Evolutionary conservation across 1,140 invertebrate genomes (phyloP).

Genomic region (Zophobas atratus): DNA sequence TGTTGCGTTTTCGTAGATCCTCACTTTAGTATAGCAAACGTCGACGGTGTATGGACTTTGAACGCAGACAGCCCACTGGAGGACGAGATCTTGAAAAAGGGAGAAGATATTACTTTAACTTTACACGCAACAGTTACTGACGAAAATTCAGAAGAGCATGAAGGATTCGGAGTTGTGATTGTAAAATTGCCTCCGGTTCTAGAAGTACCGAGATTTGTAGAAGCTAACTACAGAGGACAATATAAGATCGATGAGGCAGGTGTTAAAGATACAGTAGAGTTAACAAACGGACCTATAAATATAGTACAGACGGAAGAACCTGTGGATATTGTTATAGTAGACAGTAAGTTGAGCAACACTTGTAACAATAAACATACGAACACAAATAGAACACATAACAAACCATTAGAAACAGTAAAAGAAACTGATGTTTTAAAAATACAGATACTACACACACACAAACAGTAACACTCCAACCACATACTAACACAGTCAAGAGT

Average conservation of each 20-base stretch:
- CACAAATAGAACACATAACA: too few relatives aligned
- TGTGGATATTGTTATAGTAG: too few relatives aligned
- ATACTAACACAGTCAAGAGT: too few relatives aligned
- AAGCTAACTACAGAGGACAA: constrained; percentile 12
- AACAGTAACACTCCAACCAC: too few relatives aligned
- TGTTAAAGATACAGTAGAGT: constrained; percentile 6
- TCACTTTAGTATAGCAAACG: constrained; percentile 21
- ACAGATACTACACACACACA: too few relatives aligned
- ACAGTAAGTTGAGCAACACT: too few relatives aligned
- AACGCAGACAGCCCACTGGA: constrained; percentile 18
- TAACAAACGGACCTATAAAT: background rate
- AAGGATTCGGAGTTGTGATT: background rate
- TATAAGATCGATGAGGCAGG: constrained; percentile 16
- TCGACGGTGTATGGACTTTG: constrained; percentile 35
- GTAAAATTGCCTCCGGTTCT: background rate
- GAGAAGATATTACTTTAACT: constrained; percentile 22
- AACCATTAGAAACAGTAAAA: too few relatives aligned
- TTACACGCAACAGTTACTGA: constrained; percentile 33
- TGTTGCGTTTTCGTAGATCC: constrained; percentile 13
- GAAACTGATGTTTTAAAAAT: too few relatives aligned
- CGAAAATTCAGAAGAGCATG: background rate
- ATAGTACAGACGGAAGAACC: background rate
- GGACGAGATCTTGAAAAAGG: constrained; percentile 1
- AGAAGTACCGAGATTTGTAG: constrained; percentile 15
- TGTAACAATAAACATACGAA: too few relatives aligned